Base-by-base conservation (phyloP, 2,113 vertebrate genomes). In the Nyctereutes procyonoides region DNA sequence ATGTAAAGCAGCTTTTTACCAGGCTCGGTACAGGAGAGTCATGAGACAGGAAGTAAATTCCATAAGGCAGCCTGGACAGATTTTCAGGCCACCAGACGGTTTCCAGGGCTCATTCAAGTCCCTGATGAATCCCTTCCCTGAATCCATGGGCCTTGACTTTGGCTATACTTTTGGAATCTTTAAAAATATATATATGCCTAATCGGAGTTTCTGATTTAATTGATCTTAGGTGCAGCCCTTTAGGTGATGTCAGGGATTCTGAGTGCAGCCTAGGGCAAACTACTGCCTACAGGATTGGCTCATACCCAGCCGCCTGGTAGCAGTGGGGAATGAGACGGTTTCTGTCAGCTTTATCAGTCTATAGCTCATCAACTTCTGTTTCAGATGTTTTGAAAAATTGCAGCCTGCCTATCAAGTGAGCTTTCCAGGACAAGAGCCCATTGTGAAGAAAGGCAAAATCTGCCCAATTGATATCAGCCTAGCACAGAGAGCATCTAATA, bases 401-500 rank as follows among this genome's bases (percentile, higher is more conserved):
- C 99, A 99, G 95, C 98, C 99, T 92, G 99, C 99, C 9, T 99
- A 99, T 98, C 99, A 99, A 98, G 98, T 99, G 94, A 99, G 99
- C 1, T 99, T 99, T 97, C 98, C 98, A 69, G 99, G 99, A 85
- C 99, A 99, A 74, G 96, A 98, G n/a, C 99, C 99, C 9, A 1
- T 99, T 56, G 97, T 99, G 97, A 99, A 99, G 98, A 99, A 99
- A 97, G 99, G 99, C 83, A 99, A 98, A 91, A 98, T 99, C 1
- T 99, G 99, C 53, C 99, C 99, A 60, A 99, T 99, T 4, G 99
- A 99, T 93, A 99, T 99, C 96, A 98, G 98, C 56, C 92, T 99
- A 95, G 99, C 99, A 56, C 99, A 99, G 97, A 99, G 99, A 93
- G 99, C 99, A 35, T 99, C 98, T 13, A 99, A 99, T 98, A 99